Evolutionary conservation across 2,113 vertebrate species (phyloP).

Genomic region (Tetrax tetrax): DNA sequence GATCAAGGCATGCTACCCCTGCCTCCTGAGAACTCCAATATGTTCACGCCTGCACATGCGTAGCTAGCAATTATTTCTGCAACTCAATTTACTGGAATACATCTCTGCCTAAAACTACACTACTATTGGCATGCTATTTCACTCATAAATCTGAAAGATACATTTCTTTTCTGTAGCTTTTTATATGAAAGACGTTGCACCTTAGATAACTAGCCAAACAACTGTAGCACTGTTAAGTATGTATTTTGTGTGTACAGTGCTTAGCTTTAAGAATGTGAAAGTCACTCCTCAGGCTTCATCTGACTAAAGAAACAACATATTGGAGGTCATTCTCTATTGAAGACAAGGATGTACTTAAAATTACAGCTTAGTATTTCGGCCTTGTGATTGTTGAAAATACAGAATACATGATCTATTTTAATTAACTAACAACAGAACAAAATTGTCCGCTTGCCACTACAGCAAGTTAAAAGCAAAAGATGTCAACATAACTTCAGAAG

Average conservation of each 20-base stretch:
- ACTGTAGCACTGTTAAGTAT: background rate
- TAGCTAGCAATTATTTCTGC: background rate
- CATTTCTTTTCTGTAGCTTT: background rate
- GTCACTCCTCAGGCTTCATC: background rate
- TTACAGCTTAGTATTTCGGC: background rate
- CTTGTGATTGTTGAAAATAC: background rate
- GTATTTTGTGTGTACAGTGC: background rate
- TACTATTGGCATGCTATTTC: background rate
- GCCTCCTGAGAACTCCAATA: background rate
- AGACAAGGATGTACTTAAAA: background rate
- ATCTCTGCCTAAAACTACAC: background rate
- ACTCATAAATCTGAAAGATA: background rate
- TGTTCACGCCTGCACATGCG: accelerated
- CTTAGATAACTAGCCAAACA: background rate
- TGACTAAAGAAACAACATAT: background rate
- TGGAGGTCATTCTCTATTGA: background rate
- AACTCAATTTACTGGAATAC: background rate
- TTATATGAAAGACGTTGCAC: background rate
- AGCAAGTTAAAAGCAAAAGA: background rate
- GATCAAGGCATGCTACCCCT: background rate
- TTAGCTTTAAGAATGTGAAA: background rate
- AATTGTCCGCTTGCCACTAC: background rate
- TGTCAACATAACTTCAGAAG: background rate
- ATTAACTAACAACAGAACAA: background rate
- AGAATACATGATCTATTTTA: background rate